Evolutionary conservation across 2,113 vertebrate species (phyloP).

Genomic region (Saccopteryx bilineata): DNA sequence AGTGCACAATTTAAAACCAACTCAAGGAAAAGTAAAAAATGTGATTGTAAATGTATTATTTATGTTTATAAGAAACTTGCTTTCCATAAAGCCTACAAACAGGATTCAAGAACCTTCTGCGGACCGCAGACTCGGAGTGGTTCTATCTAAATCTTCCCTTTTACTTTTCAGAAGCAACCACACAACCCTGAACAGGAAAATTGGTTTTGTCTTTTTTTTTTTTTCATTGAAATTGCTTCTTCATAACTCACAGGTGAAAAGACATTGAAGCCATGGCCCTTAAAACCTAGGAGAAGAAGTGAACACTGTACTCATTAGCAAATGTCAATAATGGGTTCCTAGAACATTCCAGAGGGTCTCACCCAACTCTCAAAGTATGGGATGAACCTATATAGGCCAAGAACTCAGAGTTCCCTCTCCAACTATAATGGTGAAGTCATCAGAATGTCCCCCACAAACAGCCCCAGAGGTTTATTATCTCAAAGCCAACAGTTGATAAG

Average conservation of each 20-base stretch:
- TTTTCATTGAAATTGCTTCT: neutral
- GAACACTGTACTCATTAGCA: constrained; percentile 6
- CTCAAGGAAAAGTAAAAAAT: constrained; percentile 14
- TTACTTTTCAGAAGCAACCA: neutral
- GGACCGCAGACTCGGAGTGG: neutral
- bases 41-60: neutral
- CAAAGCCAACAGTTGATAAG: neutral
- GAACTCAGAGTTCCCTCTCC: constrained; percentile 29
- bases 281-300: constrained; percentile 9
- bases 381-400: constrained; percentile 19
- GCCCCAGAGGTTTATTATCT: constrained; percentile 25
- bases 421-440: constrained; percentile 39
- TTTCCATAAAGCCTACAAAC: neutral
- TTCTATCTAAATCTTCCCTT: neutral
- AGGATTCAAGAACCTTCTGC: neutral
- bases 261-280: neutral
- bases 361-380: constrained; percentile 36
- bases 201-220: neutral
- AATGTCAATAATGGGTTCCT: constrained; percentile 32
- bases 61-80: neutral
- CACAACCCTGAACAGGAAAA: neutral
- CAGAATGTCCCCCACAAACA: constrained; percentile 11
- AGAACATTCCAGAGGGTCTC: constrained; percentile 44
- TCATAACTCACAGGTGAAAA: constrained; percentile 26
- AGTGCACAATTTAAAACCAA: neutral